Conservation (phyloP, 2,888 invertebrate genomes). For the Cerastis rubricosa region DNA sequence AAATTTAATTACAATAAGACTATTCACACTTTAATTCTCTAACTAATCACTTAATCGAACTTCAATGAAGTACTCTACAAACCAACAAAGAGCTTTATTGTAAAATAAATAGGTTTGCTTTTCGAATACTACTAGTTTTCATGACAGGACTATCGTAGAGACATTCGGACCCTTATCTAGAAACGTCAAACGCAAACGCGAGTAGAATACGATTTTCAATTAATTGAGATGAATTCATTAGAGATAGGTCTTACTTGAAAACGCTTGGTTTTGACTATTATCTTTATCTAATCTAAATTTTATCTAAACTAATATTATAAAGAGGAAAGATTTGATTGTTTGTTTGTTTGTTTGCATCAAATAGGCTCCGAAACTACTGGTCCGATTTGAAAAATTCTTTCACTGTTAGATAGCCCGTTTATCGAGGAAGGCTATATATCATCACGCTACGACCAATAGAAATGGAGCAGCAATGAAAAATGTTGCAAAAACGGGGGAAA, state of each 20-base stretch:
- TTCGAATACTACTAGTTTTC: neutral
- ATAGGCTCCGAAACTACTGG: no score
- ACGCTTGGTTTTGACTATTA: neutral
- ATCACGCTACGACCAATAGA: no score
- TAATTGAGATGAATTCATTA: conserved; percentile 18
- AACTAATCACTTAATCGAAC: conserved; percentile 13
- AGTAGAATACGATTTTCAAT: conserved; percentile 26
- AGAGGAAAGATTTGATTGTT: no score
- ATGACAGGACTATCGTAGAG: neutral
- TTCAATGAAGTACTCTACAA: neutral
- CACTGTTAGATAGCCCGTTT: no score
- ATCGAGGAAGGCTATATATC: no score
- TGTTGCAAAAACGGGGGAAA: no score
- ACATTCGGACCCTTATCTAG: conserved; percentile 38
- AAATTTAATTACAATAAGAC: neutral
- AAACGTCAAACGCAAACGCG: conserved; percentile 41
- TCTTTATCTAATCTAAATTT: no score
- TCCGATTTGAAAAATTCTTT: no score
- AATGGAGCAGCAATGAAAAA: no score
- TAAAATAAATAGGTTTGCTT: neutral
- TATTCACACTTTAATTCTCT: neutral
- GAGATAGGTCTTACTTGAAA: conserved; percentile 1
- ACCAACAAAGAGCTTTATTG: conserved; percentile 13
- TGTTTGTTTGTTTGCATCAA: no score
- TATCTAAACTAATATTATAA: no score